Percentiles rank a stretch among this genome's conserved stretches.
phyloP scores from a whole-genome alignment of 2,888 invertebrate genomes.

The Calliscelio sp. region DNA sequence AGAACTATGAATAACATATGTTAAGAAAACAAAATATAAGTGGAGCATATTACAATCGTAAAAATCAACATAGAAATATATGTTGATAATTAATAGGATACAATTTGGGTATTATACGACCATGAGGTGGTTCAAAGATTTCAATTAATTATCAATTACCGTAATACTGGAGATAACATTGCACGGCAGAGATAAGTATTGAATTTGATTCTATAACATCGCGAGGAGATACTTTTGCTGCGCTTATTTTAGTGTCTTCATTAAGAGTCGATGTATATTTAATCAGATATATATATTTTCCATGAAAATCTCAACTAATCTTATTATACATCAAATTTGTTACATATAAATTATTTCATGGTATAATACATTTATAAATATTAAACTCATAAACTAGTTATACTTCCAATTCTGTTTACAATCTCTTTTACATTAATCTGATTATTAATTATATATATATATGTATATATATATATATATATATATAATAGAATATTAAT shows the following conservation, averaged over 20 bases:
- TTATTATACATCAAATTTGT: constrained; percentile 46
- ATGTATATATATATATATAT: too few relatives aligned
- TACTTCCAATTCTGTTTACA: too few relatives aligned
- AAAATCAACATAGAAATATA: not conserved
- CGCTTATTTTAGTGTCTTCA: constrained; percentile 52
- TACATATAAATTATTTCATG: constrained; percentile 44
- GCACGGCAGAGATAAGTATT: constrained; percentile 39
- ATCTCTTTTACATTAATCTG: too few relatives aligned
- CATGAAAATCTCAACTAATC: constrained; percentile 41
- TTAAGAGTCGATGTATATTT: constrained; percentile 55
- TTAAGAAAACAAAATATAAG: too few relatives aligned
- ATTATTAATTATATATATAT: too few relatives aligned
- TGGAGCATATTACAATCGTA: too few relatives aligned
- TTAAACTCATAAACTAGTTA: too few relatives aligned
- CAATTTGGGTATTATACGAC: not conserved
- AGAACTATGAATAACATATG: too few relatives aligned
- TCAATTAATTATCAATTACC: constrained; percentile 46
- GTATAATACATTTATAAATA: not conserved
- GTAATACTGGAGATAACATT: constrained; percentile 23
- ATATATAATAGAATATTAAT: too few relatives aligned
- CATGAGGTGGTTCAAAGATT: not conserved
- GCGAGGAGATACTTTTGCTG: constrained; percentile 39
- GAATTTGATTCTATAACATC: constrained; percentile 38
- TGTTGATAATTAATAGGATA: constrained; percentile 6
- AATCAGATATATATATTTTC: constrained; percentile 42